A percentile compares a stretch with the other conserved stretches of the same genome.
Evolutionary conservation across 2,888 invertebrate species (phyloP).

Genomic region (Mesorhabditis sp.): DNA sequence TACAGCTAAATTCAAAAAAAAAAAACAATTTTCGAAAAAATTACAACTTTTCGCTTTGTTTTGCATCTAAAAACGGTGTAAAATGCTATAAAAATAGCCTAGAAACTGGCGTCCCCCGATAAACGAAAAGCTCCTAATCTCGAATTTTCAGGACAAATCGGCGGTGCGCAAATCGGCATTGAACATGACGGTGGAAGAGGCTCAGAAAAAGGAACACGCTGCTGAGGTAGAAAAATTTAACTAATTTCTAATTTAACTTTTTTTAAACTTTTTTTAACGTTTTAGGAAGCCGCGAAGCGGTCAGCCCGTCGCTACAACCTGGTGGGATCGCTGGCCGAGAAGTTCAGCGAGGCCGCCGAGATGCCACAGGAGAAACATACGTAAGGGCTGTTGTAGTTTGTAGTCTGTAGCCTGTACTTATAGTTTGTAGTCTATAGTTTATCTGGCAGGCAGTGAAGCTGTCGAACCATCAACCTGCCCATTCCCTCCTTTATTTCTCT

Average conservation of each 20-base stretch:
- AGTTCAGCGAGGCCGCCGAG: slow-evolving; percentile 26
- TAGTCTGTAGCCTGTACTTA: too few species aligned
- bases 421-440: too few species aligned
- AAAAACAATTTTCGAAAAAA: neutral
- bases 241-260: neutral
- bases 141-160: slow-evolving; percentile 45
- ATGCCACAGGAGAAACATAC: slow-evolving; percentile 1
- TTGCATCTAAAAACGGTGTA: too few species aligned
- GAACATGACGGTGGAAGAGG: slow-evolving; percentile 53
- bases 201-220: slow-evolving; percentile 39
- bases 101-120: neutral
- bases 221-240: slow-evolving; percentile 24
- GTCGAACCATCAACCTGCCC: too few species aligned
- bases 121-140: neutral
- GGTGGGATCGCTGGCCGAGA: slow-evolving; percentile 36
- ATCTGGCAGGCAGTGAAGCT: too few species aligned
- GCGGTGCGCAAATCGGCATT: slow-evolving; percentile 45
- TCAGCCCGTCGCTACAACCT: slow-evolving; percentile 44
- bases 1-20: slow-evolving; percentile 7
- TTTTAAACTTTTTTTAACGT: slow-evolving; percentile 3
- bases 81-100: neutral
- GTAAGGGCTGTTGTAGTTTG: neutral
- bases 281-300: slow-evolving; percentile 36
- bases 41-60: too few species aligned
- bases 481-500: too few species aligned